Evolutionary conservation across 2,797 vertebrate species (phyloP), one percentile per base, ranked within the genome.

Genomic region (Acipenser transmontanus): DNA sequence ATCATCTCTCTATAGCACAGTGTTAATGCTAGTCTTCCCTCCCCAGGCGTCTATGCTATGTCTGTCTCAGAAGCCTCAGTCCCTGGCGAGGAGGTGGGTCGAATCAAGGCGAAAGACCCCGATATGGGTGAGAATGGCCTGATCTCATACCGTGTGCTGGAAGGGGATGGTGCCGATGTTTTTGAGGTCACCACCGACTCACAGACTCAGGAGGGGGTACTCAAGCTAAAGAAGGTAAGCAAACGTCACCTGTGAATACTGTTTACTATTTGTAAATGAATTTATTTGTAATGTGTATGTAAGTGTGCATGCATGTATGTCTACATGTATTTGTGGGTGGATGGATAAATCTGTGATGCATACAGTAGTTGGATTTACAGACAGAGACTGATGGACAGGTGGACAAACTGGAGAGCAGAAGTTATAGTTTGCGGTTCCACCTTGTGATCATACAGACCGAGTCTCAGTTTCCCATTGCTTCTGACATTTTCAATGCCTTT

Each of bases 161-260:
- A 98, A 6, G 96, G 95, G 48, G 97, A 99, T 0, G 96, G 96
- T 1, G 77, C 94, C 67, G 85, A 85, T 62, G 64, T 91, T 78
- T 98, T 98, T 67, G 96, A 98, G 71, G 91, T 99, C 74, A 88
- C 83, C 64, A 96, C 95, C 0, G 94, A 99, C 82, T 98, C 96
- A 0, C 92, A 97, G 81, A 97, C 95, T 68, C 93, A 94, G 71
- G 96, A 99, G 78, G 96, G 95, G 0, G 93, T 99, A 59, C 87
- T 98, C 68, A 98, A 98, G 73, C 91, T 99, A 65, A 98, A 93
- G 81, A 98, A 98, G 93, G 97, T 98, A 77, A 75, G 76, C 6
- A 48, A 1, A 34, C 34, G 4, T 34, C 34, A 34, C 34, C n/a
- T 59, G n/a, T 60, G n/a, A 3, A 34, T 4, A 17, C 34, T 34